phyloP scores from a whole-genome alignment of 2,113 vertebrate genomes.

The Podarcis raffonei region DNA sequence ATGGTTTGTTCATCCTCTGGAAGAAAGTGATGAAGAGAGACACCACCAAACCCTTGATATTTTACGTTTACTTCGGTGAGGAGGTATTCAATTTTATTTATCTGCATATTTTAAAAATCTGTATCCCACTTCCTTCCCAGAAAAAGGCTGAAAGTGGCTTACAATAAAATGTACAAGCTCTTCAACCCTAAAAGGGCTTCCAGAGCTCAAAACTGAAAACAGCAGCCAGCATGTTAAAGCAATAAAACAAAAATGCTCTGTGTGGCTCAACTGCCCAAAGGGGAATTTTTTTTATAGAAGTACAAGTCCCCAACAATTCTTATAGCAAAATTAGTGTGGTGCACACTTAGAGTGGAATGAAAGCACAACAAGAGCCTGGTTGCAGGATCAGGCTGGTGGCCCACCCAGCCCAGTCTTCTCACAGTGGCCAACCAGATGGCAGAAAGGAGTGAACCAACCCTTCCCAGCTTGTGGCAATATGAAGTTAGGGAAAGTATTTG shows the following conservation, averaged over 20 bases:
- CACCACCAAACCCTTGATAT: too few species aligned
- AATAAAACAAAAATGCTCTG: neutral
- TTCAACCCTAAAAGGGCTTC: neutral
- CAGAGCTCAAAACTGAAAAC: neutral
- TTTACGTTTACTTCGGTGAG: too few species aligned
- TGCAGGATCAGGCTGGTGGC: too few species aligned
- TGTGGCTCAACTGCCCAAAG: neutral
- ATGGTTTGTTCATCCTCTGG: too few species aligned
- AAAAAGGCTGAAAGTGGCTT: too few species aligned
- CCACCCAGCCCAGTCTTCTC: neutral
- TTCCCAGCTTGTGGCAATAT: neutral
- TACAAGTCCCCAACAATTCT: neutral
- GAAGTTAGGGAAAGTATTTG: neutral
- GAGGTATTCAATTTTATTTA: too few species aligned
- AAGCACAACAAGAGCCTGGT: too few species aligned
- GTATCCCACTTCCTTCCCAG: too few species aligned
- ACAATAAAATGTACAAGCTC: too few species aligned
- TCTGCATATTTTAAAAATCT: too few species aligned
- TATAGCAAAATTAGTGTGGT: neutral
- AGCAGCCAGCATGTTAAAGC: neutral
- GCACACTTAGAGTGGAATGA: neutral
- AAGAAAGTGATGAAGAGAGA: too few species aligned
- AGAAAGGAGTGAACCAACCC: neutral
- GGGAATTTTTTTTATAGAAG: neutral
- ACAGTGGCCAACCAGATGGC: neutral